Conservation (phyloP, 2,888 invertebrate species). For the Dynastes maya region DNA sequence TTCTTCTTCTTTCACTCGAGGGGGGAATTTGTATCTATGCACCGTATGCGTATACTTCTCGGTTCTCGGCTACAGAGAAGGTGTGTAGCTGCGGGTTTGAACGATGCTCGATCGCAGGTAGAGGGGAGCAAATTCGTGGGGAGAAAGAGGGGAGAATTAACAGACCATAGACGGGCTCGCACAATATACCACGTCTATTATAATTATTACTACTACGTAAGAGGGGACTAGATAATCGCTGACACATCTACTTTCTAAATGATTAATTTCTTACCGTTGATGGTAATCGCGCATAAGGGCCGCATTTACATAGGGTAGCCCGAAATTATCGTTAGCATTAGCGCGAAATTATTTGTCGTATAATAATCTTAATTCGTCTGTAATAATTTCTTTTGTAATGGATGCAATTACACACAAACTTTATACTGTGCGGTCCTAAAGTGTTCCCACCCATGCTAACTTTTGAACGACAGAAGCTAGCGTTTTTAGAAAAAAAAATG, state of each 20-base stretch:
- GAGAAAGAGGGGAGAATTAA: conserved; percentile 37
- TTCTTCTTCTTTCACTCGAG: conserved; percentile 32
- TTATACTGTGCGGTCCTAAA: too few species aligned
- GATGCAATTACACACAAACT: too few species aligned
- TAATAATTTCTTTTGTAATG: too few species aligned
- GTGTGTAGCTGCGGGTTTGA: conserved; percentile 61
- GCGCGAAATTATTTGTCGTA: too few species aligned
- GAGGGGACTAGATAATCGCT: conserved; percentile 47
- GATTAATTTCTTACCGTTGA: conserved; percentile 52
- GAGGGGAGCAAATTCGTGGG: conserved; percentile 40
- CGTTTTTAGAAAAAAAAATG: too few species aligned
- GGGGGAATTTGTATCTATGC: conserved; percentile 57
- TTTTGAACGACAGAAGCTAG: too few species aligned
- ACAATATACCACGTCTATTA: conserved; percentile 58
- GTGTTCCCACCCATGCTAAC: too few species aligned
- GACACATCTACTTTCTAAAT: conserved; percentile 52
- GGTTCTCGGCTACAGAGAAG: conserved; percentile 60
- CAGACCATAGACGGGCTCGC: conserved; percentile 10
- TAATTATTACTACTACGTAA: conserved; percentile 38
- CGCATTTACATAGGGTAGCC: too few species aligned
- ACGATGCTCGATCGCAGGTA: conserved; percentile 54
- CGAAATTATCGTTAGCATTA: too few species aligned
- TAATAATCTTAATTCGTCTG: too few species aligned
- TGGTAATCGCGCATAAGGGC: too few species aligned
- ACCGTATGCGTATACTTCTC: conserved; percentile 57